Base-by-base conservation (phyloP, 2,113 vertebrate genomes). In the Oenanthe melanoleuca region DNA sequence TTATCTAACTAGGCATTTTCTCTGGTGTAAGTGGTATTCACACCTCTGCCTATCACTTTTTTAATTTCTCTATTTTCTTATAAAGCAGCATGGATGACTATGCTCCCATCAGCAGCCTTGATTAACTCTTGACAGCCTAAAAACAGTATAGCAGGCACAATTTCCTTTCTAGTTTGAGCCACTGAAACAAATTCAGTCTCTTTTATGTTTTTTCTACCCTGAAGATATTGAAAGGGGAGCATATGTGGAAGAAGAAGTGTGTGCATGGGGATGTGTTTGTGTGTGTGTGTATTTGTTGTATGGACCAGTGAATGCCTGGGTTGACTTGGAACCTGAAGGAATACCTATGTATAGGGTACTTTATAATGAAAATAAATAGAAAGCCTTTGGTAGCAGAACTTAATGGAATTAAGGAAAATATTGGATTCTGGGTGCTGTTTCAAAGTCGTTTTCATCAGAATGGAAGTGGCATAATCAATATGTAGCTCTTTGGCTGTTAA, bases 381-480 rank as follows among this genome's bases (percentile, higher is more conserved):
- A 85, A 85, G 38, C 20, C 44, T 78, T 89, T 81, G 63, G 40
- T 80, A 66, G 66, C 0, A 13, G 34, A 89, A 65, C 10, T 56
- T 72, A 81, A 91, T 53, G 83, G 53, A 71, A 44, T 93, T 65
- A 67, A 69, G 66, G 66, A 57, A 95, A 92, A 53, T 69, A 81
- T 26, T 94, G 78, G 57, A 63, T 84, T 67, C 45, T 72, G 29
- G 66, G 42, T 92, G 81, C 81, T 86, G 33, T 91, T 89, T 85
- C 4, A 1, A 89, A 82, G 74, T 80, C 1, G 3, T 88, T 86
- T 80, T 57, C 29, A 37, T 94, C 55, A 47, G 84, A 87, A 94
- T 70, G 59, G 63, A 92, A 89, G 80, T 81, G 80, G 37, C 73
- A 40, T 93, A 89, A 93, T 96, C 93, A 80, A 95, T 95, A 93